These are phyloP conservation scores for Ceryle rudis DNA, from an alignment of 2,797 vertebrate species.

Conservation along the genomic window DNA sequence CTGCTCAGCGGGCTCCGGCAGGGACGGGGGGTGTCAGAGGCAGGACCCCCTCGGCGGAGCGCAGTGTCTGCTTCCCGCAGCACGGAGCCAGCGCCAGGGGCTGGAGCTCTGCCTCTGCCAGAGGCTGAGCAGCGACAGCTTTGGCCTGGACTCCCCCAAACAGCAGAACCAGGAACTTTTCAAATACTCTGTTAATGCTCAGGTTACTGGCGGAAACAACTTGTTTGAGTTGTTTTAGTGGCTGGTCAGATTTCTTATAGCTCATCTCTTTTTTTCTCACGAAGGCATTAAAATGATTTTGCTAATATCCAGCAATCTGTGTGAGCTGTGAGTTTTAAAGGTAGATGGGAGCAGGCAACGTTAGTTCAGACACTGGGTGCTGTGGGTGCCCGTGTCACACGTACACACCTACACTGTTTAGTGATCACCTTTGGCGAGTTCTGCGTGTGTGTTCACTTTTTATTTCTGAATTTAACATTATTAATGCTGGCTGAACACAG, in stretches of 20 bases:
- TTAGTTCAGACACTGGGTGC: neutral
- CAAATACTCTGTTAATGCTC: neutral
- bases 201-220: neutral
- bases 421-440: neutral
- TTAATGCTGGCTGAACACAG: neutral
- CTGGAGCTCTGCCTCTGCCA: fast-evolving
- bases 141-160: neutral
- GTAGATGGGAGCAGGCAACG: neutral
- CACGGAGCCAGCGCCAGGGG: fast-evolving
- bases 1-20: fast-evolving
- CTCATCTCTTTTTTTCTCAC: neutral
- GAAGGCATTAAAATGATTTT: neutral
- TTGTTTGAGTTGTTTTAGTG: neutral
- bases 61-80: neutral
- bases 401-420: neutral
- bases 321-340: neutral
- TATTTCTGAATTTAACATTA: neutral
- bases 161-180: neutral
- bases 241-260: neutral
- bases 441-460: fast-evolving
- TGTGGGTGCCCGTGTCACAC: neutral
- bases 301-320: neutral
- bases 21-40: fast-evolving
- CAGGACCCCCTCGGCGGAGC: fast-evolving
- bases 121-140: neutral